Conservation (phyloP, 2,888 invertebrate species). For the Platynereis dumerilii region DNA sequence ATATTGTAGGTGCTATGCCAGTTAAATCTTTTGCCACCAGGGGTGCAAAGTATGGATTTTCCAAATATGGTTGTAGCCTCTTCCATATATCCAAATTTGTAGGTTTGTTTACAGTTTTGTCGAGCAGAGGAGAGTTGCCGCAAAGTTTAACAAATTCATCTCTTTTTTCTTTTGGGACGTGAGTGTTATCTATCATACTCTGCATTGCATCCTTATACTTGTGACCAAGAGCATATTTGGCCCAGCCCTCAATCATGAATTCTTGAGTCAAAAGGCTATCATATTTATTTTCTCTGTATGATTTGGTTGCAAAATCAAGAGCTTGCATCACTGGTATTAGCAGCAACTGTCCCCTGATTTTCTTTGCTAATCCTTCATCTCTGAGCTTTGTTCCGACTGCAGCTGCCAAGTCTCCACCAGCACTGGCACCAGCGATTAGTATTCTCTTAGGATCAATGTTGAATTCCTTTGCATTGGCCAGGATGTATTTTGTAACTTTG, state of each 20-base stretch:
- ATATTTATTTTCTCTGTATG: constrained; percentile 11
- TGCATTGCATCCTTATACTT: neutral
- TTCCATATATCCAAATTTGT: constrained; percentile 5
- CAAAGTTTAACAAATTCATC: neutral
- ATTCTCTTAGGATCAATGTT: constrained; percentile 18
- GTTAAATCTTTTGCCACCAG: constrained; percentile 42
- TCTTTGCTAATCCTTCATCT: neutral
- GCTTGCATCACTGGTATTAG: constrained; percentile 22
- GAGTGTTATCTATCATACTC: constrained; percentile 14
- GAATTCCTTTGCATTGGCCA: constrained; percentile 9
- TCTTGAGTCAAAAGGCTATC: constrained; percentile 10
- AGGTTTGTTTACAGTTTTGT: neutral
- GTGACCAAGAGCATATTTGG: constrained; percentile 9
- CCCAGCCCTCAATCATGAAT: constrained; percentile 15
- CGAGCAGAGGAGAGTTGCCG: neutral
- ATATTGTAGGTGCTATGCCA: constrained; percentile 42
- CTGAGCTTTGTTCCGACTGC: constrained; percentile 12
- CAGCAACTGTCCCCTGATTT: constrained; percentile 11
- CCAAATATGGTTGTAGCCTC: neutral
- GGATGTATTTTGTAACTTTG: constrained; percentile 14
- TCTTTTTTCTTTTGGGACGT: neutral
- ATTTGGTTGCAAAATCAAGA: constrained; percentile 16
- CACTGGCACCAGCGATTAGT: constrained; percentile 20
- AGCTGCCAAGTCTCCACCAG: constrained; percentile 27
- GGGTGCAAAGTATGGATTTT: constrained; percentile 49